A percentile compares a stretch with the other conserved stretches of the same genome.
Evolutionary conservation across 2,888 invertebrate genomes (phyloP).

Genomic region (Nemurella pictetii): DNA sequence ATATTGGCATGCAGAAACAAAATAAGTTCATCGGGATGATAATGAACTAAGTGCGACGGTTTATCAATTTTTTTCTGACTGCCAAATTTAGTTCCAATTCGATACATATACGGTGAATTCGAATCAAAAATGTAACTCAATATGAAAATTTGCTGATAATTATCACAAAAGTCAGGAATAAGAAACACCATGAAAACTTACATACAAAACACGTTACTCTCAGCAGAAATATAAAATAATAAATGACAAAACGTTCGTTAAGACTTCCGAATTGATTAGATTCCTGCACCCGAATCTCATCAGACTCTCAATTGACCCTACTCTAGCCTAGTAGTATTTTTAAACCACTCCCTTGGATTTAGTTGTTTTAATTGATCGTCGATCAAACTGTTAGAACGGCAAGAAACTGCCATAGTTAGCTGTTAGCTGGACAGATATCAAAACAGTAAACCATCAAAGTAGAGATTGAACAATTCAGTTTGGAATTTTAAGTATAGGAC

Average conservation of each 20-base stretch:
- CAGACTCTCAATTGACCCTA: background rate
- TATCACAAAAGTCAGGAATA: slow-evolving; percentile 20
- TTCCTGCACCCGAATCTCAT: background rate
- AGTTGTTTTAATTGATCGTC: background rate
- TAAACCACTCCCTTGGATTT: background rate
- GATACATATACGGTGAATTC: no score
- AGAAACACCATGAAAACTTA: background rate
- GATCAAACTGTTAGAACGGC: background rate
- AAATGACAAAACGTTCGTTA: background rate
- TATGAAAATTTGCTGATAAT: background rate
- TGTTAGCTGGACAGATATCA: background rate
- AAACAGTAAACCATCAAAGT: background rate
- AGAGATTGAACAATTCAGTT: background rate
- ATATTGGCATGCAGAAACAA: background rate
- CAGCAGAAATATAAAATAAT: background rate
- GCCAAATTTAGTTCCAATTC: no score
- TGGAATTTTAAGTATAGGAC: background rate
- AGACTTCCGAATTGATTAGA: background rate
- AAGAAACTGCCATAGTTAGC: background rate
- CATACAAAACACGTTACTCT: background rate
- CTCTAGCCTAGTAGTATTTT: background rate
- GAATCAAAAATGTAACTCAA: background rate
- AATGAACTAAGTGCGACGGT: no score
- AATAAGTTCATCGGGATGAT: no score
- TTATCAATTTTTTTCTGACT: no score